Percentiles rank a stretch among this genome's conserved stretches.
phyloP scores from a whole-genome alignment of 2,797 vertebrate species.

The Pipistrellus pygmaeus region DNA sequence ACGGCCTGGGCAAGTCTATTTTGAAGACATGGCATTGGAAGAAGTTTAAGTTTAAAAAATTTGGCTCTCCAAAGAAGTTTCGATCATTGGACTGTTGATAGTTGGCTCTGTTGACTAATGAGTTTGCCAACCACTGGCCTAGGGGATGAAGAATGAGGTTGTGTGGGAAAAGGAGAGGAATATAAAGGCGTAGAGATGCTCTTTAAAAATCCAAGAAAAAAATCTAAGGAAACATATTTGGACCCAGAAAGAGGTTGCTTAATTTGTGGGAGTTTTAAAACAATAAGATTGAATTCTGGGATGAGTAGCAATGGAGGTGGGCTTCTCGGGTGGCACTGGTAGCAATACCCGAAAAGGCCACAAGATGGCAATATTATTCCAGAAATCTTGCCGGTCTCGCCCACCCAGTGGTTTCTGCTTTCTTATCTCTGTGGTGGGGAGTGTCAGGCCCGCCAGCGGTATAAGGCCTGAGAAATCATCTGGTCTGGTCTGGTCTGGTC shows the following conservation, averaged over 20 bases:
- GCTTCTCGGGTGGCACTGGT: accelerated
- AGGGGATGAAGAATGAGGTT: background rate
- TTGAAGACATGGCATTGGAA: too few relatives aligned
- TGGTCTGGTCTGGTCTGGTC: too few relatives aligned
- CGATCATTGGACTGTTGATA: too few relatives aligned
- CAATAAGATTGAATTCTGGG: background rate
- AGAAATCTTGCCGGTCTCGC: background rate
- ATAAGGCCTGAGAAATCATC: too few relatives aligned
- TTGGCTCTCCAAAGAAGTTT: too few relatives aligned
- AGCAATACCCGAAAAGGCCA: background rate
- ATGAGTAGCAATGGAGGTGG: background rate
- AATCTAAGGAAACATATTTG: background rate
- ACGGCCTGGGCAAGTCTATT: too few relatives aligned
- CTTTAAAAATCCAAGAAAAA: background rate
- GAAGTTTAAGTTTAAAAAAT: too few relatives aligned
- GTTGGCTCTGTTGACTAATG: too few relatives aligned
- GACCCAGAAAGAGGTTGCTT: background rate
- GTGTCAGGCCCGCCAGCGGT: too few relatives aligned
- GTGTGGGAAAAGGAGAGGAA: background rate
- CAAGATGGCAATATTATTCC: conserved; percentile 27
- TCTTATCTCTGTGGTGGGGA: background rate
- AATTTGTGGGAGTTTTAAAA: background rate
- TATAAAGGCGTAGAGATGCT: background rate
- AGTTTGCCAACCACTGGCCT: background rate
- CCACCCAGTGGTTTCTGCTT: accelerated